phyloP scores from a whole-genome alignment of 2,888 invertebrate species.

The Galeruca laticollis region DNA sequence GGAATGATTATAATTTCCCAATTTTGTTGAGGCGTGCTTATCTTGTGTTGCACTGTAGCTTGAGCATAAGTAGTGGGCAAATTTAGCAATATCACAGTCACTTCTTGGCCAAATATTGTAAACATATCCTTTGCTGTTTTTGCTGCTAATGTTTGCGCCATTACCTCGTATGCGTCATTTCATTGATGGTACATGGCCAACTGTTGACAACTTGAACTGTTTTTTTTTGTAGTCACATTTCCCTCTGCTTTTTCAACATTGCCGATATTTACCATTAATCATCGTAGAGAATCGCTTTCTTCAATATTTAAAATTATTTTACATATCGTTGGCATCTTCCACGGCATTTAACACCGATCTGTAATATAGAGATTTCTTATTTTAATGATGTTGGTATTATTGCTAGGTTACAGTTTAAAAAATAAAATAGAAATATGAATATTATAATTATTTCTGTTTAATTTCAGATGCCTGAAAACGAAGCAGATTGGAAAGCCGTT shows the following conservation, averaged over 20 bases:
- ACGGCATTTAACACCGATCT: slow-evolving; percentile 31
- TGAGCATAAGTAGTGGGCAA: slow-evolving; percentile 23
- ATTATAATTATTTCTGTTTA: slow-evolving; percentile 5
- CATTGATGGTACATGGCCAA: slow-evolving; percentile 17
- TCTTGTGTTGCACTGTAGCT: slow-evolving; percentile 26
- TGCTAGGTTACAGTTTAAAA: background rate
- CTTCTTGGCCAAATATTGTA: slow-evolving; percentile 29
- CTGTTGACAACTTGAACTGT: slow-evolving; percentile 21
- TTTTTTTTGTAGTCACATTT: slow-evolving; percentile 17
- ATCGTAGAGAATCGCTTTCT: slow-evolving; percentile 28
- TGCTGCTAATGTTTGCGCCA: slow-evolving; percentile 19
- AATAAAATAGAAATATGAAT: background rate
- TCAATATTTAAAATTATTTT: slow-evolving; percentile 39
- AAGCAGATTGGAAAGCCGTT: slow-evolving; percentile 29
- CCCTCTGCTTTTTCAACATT: slow-evolving; percentile 21
- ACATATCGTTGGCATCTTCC: slow-evolving; percentile 35
- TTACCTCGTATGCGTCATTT: slow-evolving; percentile 17
- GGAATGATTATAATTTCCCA: slow-evolving; percentile 38
- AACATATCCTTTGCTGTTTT: slow-evolving; percentile 23
- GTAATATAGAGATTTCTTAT: slow-evolving; percentile 9
- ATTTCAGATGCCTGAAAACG: slow-evolving; percentile 35
- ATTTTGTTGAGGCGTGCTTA: slow-evolving; percentile 33
- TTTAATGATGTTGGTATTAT: slow-evolving; percentile 20
- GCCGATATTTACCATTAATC: slow-evolving; percentile 16
- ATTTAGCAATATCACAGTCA: slow-evolving; percentile 23